A percentile compares a stretch with the other conserved stretches of the same genome.
These are phyloP conservation scores for Pristis pectinata DNA, from an alignment of 2,797 vertebrate species.

Conservation along the genomic window DNA sequence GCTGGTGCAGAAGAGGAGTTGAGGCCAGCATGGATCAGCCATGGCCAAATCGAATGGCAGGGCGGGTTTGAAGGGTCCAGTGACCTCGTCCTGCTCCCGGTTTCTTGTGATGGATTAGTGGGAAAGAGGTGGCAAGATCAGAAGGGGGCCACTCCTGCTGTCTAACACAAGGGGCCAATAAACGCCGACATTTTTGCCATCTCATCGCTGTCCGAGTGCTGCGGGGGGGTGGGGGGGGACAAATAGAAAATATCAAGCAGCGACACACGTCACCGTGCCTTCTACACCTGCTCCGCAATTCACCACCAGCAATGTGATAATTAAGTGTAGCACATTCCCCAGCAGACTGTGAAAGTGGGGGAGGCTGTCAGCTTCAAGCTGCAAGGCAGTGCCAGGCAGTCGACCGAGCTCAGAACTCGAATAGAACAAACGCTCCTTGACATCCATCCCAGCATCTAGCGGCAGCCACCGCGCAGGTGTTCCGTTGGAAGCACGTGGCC, in stretches of 20 bases:
- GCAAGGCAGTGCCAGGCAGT: background rate
- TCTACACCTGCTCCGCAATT: background rate
- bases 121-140: background rate
- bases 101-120: background rate
- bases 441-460: no score
- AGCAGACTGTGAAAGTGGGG: conserved; percentile 10
- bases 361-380: background rate
- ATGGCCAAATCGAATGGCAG: no score
- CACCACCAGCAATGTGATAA: background rate
- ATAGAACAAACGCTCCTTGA: background rate
- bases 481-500: no score
- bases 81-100: no score
- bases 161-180: no score
- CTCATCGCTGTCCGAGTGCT: no score
- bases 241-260: no score
- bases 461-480: no score
- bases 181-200: background rate
- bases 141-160: background rate
- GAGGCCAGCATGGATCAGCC: no score
- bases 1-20: no score
- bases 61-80: no score
- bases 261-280: background rate
- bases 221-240: no score
- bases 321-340: background rate
- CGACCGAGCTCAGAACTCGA: background rate